Conservation (phyloP, 2,888 invertebrate species). For the Netelia virgata region DNA sequence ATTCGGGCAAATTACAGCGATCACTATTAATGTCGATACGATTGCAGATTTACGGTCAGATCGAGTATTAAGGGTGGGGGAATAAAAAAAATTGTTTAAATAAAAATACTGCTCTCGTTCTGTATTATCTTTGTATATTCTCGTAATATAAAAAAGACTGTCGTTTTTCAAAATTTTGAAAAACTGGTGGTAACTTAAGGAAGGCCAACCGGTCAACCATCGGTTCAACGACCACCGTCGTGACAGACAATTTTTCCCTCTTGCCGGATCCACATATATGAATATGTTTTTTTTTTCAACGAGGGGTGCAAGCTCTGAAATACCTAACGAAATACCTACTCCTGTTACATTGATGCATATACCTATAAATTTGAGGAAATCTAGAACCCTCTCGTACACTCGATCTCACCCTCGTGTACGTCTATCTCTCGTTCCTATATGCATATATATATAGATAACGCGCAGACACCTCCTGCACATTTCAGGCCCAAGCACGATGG, state of each 20-base stretch:
- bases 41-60: neutral
- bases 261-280: neutral
- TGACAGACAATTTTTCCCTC: no score
- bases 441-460: neutral
- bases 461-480: constrained; percentile 11
- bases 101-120: no score
- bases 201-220: no score
- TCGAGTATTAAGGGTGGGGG: neutral
- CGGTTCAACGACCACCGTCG: no score
- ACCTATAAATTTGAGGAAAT: constrained; percentile 57
- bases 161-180: no score
- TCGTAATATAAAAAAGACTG: no score
- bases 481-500: constrained; percentile 60
- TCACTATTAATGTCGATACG: neutral
- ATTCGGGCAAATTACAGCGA: neutral
- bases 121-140: no score
- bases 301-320: constrained; percentile 10
- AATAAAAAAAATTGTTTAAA: neutral
- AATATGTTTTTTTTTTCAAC: neutral
- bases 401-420: constrained; percentile 36
- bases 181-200: no score
- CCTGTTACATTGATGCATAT: constrained; percentile 54
- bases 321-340: constrained; percentile 57
- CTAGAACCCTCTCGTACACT: constrained; percentile 32
- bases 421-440: constrained; percentile 33